phyloP scores from a whole-genome alignment of 2,888 invertebrate genomes.

The Leptinotarsa peninsularis region DNA sequence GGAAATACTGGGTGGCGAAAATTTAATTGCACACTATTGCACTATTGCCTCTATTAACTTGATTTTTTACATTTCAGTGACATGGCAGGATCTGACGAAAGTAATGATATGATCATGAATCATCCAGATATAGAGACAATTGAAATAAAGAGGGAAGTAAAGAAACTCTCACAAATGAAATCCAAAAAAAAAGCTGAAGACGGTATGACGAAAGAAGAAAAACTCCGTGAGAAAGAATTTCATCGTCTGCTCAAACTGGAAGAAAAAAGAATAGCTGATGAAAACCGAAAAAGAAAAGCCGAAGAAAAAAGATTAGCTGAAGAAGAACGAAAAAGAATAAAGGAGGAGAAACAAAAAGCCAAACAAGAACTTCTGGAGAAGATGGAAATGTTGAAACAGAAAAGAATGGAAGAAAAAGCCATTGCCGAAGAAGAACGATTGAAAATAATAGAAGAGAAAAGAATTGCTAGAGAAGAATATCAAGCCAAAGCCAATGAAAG shows the following conservation, averaged over 20 bases:
- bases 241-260: slow-evolving; percentile 1
- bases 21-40: no score
- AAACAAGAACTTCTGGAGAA: neutral
- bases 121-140: slow-evolving; percentile 30
- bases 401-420: slow-evolving; percentile 11
- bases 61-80: slow-evolving; percentile 11
- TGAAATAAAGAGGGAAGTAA: slow-evolving; percentile 13
- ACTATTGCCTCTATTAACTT: neutral
- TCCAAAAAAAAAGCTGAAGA: neutral
- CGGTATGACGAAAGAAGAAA: neutral
- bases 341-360: neutral
- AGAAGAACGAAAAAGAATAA: slow-evolving; percentile 1
- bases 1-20: no score
- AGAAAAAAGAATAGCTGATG: slow-evolving; percentile 18
- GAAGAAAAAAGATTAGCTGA: slow-evolving; percentile 9
- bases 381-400: neutral
- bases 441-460: slow-evolving; percentile 18
- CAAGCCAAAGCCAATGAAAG: slow-evolving; percentile 16
- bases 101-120: slow-evolving; percentile 27
- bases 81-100: slow-evolving; percentile 21
- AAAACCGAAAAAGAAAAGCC: neutral
- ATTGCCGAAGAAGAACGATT: neutral
- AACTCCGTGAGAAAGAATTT: neutral
- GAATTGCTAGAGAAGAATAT: slow-evolving; percentile 13
- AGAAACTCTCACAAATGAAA: slow-evolving; percentile 1